A percentile compares a stretch with the other conserved stretches of the same genome.
phyloP scores from a whole-genome alignment of 1,140 invertebrate species.

The Saccostrea glomerata region DNA sequence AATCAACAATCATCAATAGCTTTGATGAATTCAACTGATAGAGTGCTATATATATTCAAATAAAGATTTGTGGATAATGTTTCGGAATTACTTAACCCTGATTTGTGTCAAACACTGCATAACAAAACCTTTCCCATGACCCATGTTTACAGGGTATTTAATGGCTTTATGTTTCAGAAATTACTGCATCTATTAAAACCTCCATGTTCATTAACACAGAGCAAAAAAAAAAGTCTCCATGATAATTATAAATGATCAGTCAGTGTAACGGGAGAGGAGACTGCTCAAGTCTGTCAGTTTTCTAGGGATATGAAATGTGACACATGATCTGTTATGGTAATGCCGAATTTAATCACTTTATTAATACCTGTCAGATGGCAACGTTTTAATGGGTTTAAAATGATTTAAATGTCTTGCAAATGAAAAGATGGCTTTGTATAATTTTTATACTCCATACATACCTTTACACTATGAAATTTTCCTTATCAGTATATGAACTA shows the following conservation, averaged over 20 bases:
- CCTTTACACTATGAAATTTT: conserved; percentile 32
- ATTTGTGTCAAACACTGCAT: not conserved
- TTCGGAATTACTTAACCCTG: not conserved
- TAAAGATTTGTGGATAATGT: not conserved
- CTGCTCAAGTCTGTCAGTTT: not conserved
- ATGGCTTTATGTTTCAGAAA: not conserved
- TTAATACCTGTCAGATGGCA: conserved; percentile 31
- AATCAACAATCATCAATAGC: not conserved
- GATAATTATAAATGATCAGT: conserved; percentile 20
- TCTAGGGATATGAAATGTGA: conserved; percentile 7
- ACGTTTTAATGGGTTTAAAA: conserved; percentile 35
- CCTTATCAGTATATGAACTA: conserved; percentile 29
- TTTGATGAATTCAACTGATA: not conserved
- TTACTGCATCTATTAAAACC: not conserved
- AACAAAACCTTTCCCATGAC: conserved; percentile 16
- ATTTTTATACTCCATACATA: conserved; percentile 20
- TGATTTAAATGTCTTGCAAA: conserved; percentile 32
- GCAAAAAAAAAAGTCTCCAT: not conserved
- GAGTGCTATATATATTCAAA: not conserved
- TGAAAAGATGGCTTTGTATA: conserved; percentile 34
- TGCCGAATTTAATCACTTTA: conserved; percentile 35
- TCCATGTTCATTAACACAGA: not conserved
- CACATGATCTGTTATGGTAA: conserved; percentile 12
- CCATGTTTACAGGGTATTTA: not conserved
- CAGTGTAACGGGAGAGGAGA: not conserved